Conservation (phyloP, 2,113 vertebrate species). For the Rutilus rutilus region DNA sequence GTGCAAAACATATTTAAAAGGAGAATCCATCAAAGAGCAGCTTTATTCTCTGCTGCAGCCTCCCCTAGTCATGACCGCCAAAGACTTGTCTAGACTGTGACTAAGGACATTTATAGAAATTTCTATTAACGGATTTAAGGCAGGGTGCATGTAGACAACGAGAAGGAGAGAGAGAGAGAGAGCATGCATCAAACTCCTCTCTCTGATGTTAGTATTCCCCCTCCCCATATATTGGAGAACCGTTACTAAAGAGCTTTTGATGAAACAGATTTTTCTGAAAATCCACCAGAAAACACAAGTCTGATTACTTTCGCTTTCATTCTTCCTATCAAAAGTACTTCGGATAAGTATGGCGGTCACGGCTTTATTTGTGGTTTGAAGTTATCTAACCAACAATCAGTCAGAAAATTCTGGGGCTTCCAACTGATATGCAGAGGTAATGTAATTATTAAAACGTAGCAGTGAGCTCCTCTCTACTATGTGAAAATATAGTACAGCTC, state of each 20-base stretch:
- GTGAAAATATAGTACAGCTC: too few relatives aligned
- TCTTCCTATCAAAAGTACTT: conserved; percentile 43
- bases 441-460: not conserved
- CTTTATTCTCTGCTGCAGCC: not conserved
- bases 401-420: not conserved
- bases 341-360: not conserved
- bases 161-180: not conserved
- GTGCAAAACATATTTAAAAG: conserved; percentile 3
- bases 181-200: not conserved
- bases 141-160: not conserved
- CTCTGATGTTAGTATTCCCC: not conserved
- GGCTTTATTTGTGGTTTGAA: conserved; percentile 6
- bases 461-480: not conserved
- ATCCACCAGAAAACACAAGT: conserved; percentile 68
- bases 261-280: conserved; percentile 69
- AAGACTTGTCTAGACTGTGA: conserved; percentile 43
- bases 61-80: conserved; percentile 28
- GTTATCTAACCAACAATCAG: not conserved
- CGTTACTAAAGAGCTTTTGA: conserved; percentile 66
- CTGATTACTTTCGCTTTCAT: conserved; percentile 62
- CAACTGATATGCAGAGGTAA: not conserved
- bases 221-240: not conserved
- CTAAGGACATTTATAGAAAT: conserved; percentile 48
- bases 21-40: conserved; percentile 22
- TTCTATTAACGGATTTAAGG: conserved; percentile 45